Evolutionary conservation across 2,797 vertebrate genomes (phyloP).

Genomic region (Melanotaenia trifasciata): DNA sequence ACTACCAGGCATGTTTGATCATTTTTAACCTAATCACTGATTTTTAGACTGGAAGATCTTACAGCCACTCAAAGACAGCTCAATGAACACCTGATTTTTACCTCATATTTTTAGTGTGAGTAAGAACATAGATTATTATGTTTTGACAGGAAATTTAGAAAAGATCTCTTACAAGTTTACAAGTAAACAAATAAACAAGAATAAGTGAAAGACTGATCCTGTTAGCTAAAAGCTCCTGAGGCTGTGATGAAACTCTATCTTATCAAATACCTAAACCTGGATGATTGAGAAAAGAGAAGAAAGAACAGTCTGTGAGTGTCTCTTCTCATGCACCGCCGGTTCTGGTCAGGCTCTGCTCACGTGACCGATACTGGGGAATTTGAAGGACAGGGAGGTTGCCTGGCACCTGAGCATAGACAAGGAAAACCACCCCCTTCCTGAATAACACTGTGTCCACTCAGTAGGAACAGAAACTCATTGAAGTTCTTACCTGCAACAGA

Average conservation of each 20-base stretch:
- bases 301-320: slow-evolving; percentile 29
- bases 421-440: slow-evolving; percentile 33
- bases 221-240: neutral
- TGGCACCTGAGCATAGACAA: slow-evolving; percentile 65
- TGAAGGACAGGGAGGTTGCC: slow-evolving; percentile 70
- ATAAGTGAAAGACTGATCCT: neutral
- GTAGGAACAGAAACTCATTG: slow-evolving; percentile 52
- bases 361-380: slow-evolving; percentile 82
- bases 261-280: slow-evolving; percentile 40
- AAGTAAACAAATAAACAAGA: neutral
- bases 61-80: neutral
- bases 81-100: neutral
- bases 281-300: neutral
- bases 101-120: no score
- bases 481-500: slow-evolving; percentile 28
- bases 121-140: no score
- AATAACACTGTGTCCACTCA: slow-evolving; percentile 61
- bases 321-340: slow-evolving; percentile 46
- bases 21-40: slow-evolving; percentile 52
- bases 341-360: slow-evolving; percentile 68
- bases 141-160: no score
- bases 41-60: neutral
- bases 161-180: neutral
- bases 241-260: slow-evolving; percentile 22
- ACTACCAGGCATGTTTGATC: slow-evolving; percentile 27